Conservation (phyloP, 2,888 invertebrate genomes). For the Drosophila antonietae region DNA sequence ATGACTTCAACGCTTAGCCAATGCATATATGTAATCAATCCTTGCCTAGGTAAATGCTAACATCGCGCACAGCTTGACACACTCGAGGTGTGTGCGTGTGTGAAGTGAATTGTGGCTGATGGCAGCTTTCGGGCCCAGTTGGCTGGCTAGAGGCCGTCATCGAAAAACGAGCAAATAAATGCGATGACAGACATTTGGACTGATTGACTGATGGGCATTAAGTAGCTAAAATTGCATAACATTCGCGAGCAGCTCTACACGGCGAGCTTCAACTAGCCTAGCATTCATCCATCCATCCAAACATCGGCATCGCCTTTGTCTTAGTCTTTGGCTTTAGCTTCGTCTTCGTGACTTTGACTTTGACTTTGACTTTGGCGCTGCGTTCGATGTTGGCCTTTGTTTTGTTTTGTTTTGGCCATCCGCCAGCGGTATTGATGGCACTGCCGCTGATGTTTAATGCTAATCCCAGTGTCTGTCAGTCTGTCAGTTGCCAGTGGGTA, state of each 20-base stretch:
- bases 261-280: background rate
- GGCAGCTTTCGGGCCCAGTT: conserved; percentile 6
- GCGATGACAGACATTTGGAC: conserved; percentile 75
- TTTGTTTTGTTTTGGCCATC: conserved; percentile 47
- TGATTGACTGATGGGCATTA: conserved; percentile 80
- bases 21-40: background rate
- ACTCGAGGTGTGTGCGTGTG: conserved; percentile 1
- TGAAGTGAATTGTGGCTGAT: conserved; percentile 9
- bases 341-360: conserved; percentile 9
- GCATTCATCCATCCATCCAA: conserved; percentile 12
- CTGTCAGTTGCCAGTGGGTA: conserved; percentile 48
- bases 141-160: conserved; percentile 24
- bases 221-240: conserved; percentile 78
- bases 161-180: conserved; percentile 41
- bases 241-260: conserved; percentile 38
- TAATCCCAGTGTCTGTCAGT: conserved; percentile 75
- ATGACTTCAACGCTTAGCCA: background rate
- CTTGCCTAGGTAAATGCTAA: background rate
- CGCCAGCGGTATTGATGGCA: conserved; percentile 48
- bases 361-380: conserved; percentile 23
- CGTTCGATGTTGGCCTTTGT: conserved; percentile 28
- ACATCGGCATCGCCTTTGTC: conserved; percentile 31
- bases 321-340: conserved; percentile 19
- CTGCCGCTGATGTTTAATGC: conserved; percentile 68
- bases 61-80: conserved; percentile 10